Base-by-base conservation (phyloP, 2,888 invertebrate genomes). In the Pecten maximus region DNA sequence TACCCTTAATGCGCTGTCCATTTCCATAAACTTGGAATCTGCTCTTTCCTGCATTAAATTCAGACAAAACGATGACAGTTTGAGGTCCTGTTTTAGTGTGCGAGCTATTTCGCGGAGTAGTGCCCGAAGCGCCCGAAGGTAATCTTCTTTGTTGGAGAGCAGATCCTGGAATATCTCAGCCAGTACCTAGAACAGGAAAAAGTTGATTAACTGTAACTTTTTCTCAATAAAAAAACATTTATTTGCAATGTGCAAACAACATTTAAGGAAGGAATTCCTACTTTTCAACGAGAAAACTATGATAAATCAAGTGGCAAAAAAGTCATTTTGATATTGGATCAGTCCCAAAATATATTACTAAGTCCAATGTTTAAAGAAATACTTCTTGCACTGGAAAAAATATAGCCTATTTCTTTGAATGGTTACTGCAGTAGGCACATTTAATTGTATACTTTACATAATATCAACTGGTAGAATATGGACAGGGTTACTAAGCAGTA, bases 81-180 rank as follows among this genome's bases (percentile, higher is more conserved):
- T 98, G 88, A 98, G 98, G 95, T 98, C 99, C 96, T 98, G 97
- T 92, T 98, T 97, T 0, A 99, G 97, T 89, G 98, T 98, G 28
- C 99, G 98, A 89, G 98, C 98, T 92, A 99, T 98, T 97, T 99
- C 99, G 90, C 99, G 97, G 0, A 99, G 97, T 92, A 99, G 97
- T 10, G 98, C 98, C 2, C 99, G 97, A 93, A 99, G 97, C 0
- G 99, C 98, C 0, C 99, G 97, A 91, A 99, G 97, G 97, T 98
- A 99, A 97, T 99, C 99, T 94, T 99, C 99, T 28, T 96, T 96
- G 94, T 96, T 96, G 93, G 98, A 97, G 86, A 99, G 97, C 93
- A 99, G 97, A 96, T 99, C 99, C 97, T 98, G 97, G 94, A 97
- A 97, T 88, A 97, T 96, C 90, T 97, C 96, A 2, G 97, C 97